Base-by-base conservation (phyloP, 1,140 invertebrate species). In the Nasonia vitripennis region DNA sequence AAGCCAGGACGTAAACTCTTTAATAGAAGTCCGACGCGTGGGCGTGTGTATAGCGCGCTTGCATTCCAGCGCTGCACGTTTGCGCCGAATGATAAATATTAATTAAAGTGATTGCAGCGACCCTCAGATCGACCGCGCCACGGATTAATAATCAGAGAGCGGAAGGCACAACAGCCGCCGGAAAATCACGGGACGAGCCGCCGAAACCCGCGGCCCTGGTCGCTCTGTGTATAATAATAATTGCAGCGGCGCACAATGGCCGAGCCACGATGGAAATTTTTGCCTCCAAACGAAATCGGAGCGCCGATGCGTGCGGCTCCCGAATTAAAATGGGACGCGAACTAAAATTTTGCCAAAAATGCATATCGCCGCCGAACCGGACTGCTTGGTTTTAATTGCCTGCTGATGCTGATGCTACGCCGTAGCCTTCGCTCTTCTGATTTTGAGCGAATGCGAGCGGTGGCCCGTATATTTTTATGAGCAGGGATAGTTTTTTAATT, bases 321-420 rank as follows among this genome's bases (percentile, higher is more conserved):
- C 27, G 51, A 78, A 62, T 78, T 78, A 78, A 78, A 78, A 51
- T n/a, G n/a, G 45, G 31, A 2, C 68, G 77, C 48, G 34, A 78
- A 78, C 51, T 78, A 37, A 78, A 78, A 78, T 78, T 78, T 78
- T 31, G n/a, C 41, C 45, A 51, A 51, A 34, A 78, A 78, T 75
- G 17, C 73, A 78, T 78, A 31, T 62, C 51, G n/a, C 3, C 31
- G 9, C 3, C 31, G 41, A 45, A 9, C 0, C 7, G 23, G 1
- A 62, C 55, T n/a, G 48, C 51, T 78, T 78, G 77, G 12, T 68
- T 80, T 70, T 37, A 80, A 80, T 80, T 70, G 67, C 51, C 67
- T 34, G 51, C 41, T 31, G 34, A 10, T 71, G n/a, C 70, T 23
- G 27, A 27, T 27, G 1, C 68, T 71, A 11, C 20, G 20, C 70